Evolutionary conservation across 1,140 invertebrate species (phyloP), one percentile per base, ranked within the genome.

Genomic region (Hirudo medicinalis): DNA sequence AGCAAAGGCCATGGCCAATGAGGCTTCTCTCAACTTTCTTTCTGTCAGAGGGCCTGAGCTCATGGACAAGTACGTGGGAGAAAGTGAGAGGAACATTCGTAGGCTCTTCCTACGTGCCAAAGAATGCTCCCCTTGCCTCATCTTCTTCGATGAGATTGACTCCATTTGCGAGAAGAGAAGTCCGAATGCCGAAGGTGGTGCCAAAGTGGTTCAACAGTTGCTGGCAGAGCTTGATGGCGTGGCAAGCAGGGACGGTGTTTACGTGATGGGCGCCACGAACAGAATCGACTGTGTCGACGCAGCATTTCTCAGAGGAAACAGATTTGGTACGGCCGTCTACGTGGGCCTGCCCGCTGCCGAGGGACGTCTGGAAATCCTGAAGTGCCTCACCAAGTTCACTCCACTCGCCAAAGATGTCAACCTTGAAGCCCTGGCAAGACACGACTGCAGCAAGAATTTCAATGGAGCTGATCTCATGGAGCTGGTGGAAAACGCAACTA

Each of bases 141-240:
- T 99, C 79, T 99, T 99, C 83, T 99, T 99, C 81, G 97, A 99
- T 81, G 97, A 99, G 83, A 87, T 99, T 74, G 97, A 99, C 83
- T 91, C 96, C 0, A 80, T 99, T 27, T 98, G 94, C 81, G 63
- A 11, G 72, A 63, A 9, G 17, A 25, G 43, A 70, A 71, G 57
- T 66, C 43, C 49, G 2, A 72, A 60, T 67, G 74, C 79, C 74
- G 74, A 89, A 84, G 85, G 86, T 74, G 86, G 85, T 8, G 86
- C 84, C 20, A 82, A 82, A 25, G 90, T 99, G 25, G 94, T 99
- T 0, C 99, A 97, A 82, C 95, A 98, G 81, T 84, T 99, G 77
- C 82, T 99, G 27, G 97, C 95, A 0, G 96, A 99, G 86, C 97
- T 99, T 94, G 95, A 99, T 81, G 96, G 96, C 9, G 86, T 98